Conservation (phyloP, 1,140 invertebrate genomes). For the Amphibalanus amphitrite region DNA sequence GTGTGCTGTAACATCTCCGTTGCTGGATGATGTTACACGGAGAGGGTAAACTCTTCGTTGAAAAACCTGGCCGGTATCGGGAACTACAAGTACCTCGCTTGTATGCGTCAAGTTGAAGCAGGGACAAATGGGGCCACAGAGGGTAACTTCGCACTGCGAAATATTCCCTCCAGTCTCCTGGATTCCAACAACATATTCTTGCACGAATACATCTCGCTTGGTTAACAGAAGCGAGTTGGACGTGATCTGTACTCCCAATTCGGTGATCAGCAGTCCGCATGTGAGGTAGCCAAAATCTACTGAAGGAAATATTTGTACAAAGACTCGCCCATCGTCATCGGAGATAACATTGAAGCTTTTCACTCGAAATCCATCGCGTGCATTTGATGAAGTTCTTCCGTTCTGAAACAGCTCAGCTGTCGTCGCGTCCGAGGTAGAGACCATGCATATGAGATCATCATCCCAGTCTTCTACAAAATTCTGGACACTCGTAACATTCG, state of each 20-base stretch:
- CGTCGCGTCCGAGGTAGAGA: no score
- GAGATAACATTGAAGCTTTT: background rate
- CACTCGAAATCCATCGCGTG: background rate
- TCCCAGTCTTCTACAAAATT: background rate
- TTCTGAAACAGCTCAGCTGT: background rate
- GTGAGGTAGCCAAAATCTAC: background rate
- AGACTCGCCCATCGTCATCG: no score
- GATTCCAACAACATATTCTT: background rate
- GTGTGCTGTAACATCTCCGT: background rate
- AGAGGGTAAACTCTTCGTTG: no score
- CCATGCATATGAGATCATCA: background rate
- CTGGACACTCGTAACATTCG: background rate
- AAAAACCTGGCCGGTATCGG: no score
- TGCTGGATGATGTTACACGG: background rate
- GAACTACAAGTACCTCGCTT: no score
- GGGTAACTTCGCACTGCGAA: background rate
- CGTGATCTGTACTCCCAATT: background rate
- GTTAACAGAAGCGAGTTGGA: background rate
- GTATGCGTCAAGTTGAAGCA: background rate
- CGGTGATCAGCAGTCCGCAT: background rate
- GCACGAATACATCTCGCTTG: background rate
- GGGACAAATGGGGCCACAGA: background rate
- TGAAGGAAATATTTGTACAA: background rate
- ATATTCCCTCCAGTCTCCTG: background rate
- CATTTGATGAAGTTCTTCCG: no score